Percentiles rank a stretch among this genome's conserved stretches.
phyloP scores from a whole-genome alignment of 2,797 vertebrate species.

The Phaenicophaeus curvirostris region DNA sequence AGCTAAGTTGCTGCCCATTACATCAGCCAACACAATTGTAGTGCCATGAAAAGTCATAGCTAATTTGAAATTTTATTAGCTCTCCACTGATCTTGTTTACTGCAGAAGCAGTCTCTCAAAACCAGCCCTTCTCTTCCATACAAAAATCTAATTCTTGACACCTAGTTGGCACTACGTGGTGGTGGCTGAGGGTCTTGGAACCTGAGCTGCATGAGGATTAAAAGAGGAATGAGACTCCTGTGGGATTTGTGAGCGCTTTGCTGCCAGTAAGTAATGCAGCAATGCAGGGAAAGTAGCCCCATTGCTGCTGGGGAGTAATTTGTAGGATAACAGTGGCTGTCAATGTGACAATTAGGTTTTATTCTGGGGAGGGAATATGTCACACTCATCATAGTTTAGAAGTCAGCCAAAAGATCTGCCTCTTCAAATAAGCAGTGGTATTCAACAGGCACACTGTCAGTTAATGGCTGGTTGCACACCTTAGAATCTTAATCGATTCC shows the following conservation, averaged over 20 bases:
- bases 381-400: neutral
- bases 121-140: slow-evolving; percentile 27
- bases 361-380: neutral
- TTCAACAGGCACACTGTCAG: neutral
- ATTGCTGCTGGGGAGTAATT: neutral
- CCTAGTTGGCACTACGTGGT: neutral
- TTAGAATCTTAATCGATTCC: neutral
- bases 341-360: neutral
- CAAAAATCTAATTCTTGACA: neutral
- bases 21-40: slow-evolving; percentile 72
- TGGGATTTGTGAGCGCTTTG: neutral
- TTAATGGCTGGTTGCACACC: neutral
- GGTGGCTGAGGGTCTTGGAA: neutral
- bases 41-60: slow-evolving; percentile 75
- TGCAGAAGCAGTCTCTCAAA: slow-evolving; percentile 48
- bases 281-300: neutral
- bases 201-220: neutral
- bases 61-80: slow-evolving; percentile 80
- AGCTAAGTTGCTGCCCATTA: slow-evolving; percentile 79
- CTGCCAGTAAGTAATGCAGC: neutral
- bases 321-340: neutral
- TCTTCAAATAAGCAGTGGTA: neutral
- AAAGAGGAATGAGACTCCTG: neutral
- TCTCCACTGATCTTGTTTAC: slow-evolving; percentile 70
- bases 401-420: neutral